Evolutionary conservation across 2,797 vertebrate genomes (phyloP), one percentile per base, ranked within the genome.

Genomic region (Chiroxiphia lanceolata): DNA sequence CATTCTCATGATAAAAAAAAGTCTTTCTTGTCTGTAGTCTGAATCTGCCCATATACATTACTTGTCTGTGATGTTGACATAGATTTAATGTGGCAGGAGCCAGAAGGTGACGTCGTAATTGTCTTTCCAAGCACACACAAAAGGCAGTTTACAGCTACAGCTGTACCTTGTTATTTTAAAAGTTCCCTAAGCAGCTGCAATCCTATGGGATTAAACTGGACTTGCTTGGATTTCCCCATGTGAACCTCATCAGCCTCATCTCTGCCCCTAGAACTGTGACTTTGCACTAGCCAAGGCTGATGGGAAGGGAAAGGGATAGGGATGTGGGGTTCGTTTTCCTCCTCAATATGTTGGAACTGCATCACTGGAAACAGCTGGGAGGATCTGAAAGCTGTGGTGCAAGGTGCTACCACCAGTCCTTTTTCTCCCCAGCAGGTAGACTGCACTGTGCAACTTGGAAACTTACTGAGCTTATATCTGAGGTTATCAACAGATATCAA

Each of bases 51-150:
- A 31, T 53, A 11, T 31, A 74, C 4, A 1, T 33, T 51, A 59
- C 10, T 74, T 72, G 5, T 51, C 3, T 33, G 5, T 45, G 25
- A 53, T 70, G 48, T 13, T 75, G n/a, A 31, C 15, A 2, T 36
- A 40, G 27, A 60, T 72, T 53, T 65, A 61, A 6, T 13, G 18
- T 71, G 40, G 1, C 48, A 67, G 40, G n/a, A 79, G 29, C 29
- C 31, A 71, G 56, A 70, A 79, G 42, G 13, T 53, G 36, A 47
- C 61, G 20, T 59, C 38, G 5, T 47, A 84, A 17, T 71, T 2
- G 0, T 67, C 15, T 63, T 16, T 71, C 29, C 17, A 22, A 50
- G 53, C n/a, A 6, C 33, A 21, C 0, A 0, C 19, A 44, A 34
- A 75, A 83, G 27, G 14, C 63, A 34, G 17, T 64, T 69, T 79